A percentile compares a stretch with the other conserved stretches of the same genome.
Conservation (phyloP, 2,797 vertebrate genomes). For the Falco novaeseelandiae region DNA sequence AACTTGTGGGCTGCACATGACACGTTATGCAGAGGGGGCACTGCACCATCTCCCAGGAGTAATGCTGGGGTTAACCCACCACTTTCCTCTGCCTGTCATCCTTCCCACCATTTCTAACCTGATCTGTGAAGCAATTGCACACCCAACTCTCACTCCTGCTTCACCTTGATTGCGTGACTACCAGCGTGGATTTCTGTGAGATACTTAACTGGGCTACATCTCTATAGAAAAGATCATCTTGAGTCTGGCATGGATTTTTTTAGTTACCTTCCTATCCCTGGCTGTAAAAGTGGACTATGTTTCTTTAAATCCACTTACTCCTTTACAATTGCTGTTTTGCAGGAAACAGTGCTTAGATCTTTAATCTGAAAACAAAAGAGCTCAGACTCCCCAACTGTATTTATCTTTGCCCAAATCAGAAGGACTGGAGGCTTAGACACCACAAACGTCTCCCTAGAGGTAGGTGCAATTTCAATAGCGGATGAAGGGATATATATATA, state of each 20-base stretch:
- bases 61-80: neutral
- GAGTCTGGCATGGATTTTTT: neutral
- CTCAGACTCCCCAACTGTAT: neutral
- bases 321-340: neutral
- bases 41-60: neutral
- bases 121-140: neutral
- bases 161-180: neutral
- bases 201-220: neutral
- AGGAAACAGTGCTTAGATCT: constrained; percentile 21
- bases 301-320: constrained; percentile 33
- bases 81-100: neutral
- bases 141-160: neutral
- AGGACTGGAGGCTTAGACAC: constrained; percentile 23
- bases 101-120: neutral
- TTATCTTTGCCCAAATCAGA: constrained; percentile 32
- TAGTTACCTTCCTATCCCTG: neutral
- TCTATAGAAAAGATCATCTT: neutral
- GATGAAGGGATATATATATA: constrained; percentile 3
- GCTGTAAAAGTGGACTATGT: neutral
- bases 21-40: neutral
- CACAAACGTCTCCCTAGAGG: neutral
- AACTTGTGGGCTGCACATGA: neutral
- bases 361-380: constrained; percentile 16
- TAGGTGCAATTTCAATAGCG: constrained; percentile 11
- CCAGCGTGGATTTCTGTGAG: neutral